Evolutionary conservation across 2,797 vertebrate species (phyloP), one percentile per base, ranked within the genome.

Genomic region (Silurus aristotelis): DNA sequence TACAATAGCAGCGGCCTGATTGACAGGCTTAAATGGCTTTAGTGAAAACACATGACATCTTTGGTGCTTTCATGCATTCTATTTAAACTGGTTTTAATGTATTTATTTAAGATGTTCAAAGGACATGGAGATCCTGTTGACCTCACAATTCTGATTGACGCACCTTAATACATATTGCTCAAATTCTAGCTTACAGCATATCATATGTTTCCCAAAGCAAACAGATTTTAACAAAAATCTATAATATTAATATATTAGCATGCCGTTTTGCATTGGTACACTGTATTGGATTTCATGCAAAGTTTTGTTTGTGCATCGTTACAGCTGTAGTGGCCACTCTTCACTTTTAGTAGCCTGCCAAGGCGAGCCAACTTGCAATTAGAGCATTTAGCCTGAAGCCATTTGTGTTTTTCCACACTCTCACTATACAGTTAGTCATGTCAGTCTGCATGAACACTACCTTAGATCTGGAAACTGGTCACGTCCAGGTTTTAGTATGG

Each of bases 31-130:
- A 25, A 73, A 55, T 6, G 22, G 22, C 6, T 15, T 73, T 48
- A 72, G 43, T n/a, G 43, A 48, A 70, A 43, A 43, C 67, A 70
- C 38, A 0, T 46, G 17, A 71, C 38, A 46, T 48, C n/a, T 73
- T 73, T 15, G 14, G 22, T 15, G 46, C 71, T 52, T 73, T 55
- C 46, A 73, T 73, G 22, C 22, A 52, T 73, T 73, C 46, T 73
- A 46, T 73, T 73, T 73, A 52, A 73, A 73, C 71, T 77, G 75
- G 17, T 77, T 77, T 77, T 31, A 58, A 77, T 20, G 52, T 77
- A 55, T 77, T 77, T 77, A 31, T 77, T 77, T 60, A 60, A 77
- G 58, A 77, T 0, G 25, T 77, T 58, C 31, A 19, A 77, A 77
- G 55, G 27, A 7, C 56, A 60, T 77, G 55, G 27, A 77, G 27